These are phyloP conservation scores for Anastatus disparis DNA, from an alignment of 1,140 invertebrate species.

Conservation along the genomic window DNA sequence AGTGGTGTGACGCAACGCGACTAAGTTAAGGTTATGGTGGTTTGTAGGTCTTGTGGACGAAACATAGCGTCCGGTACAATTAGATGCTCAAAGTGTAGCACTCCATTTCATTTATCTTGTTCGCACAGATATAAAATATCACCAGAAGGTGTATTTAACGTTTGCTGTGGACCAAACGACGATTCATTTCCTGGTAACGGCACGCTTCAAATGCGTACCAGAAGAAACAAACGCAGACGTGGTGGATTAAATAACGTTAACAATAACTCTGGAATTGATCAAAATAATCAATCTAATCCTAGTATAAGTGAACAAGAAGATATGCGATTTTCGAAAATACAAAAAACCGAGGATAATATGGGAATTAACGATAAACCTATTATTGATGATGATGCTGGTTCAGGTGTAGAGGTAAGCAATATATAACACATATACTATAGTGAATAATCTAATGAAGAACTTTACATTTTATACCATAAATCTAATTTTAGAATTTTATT, in stretches of 20 bases:
- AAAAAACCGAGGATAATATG: not conserved
- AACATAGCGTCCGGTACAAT: conserved; percentile 22
- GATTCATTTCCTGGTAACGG: not conserved
- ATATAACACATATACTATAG: no score
- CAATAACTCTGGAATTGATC: no score
- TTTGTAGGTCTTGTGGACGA: conserved; percentile 23
- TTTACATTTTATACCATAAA: no score
- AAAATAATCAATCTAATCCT: no score
- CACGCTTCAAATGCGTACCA: not conserved
- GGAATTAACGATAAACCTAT: not conserved
- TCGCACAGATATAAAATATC: conserved; percentile 25
- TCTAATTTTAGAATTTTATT: no score
- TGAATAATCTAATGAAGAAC: no score
- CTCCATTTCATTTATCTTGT: conserved; percentile 11
- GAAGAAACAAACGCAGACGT: conserved; percentile 2
- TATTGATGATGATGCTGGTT: not conserved
- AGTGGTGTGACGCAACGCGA: no score
- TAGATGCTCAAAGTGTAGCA: not conserved
- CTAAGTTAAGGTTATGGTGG: conserved; percentile 31
- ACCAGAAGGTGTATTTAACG: conserved; percentile 12
- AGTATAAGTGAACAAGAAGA: no score
- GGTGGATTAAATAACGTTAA: not conserved
- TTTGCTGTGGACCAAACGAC: conserved; percentile 6
- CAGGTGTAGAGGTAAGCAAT: no score
- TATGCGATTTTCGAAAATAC: not conserved